A percentile compares a stretch with the other conserved stretches of the same genome.
Evolutionary conservation across 2,113 vertebrate genomes (phyloP).

Genomic region (Cathartes aura): DNA sequence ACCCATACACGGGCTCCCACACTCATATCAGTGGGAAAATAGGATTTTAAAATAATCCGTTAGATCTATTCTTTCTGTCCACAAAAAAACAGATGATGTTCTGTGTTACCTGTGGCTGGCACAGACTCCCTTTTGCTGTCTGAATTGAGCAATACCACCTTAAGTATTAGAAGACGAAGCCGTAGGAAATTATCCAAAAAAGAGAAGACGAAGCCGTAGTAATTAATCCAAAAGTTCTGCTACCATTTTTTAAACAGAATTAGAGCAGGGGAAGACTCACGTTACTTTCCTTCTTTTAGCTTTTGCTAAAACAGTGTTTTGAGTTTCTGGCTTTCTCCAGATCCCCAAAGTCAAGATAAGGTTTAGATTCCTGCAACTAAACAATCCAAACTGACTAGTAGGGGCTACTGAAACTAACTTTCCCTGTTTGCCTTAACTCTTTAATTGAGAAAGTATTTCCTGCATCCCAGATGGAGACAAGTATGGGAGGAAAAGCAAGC

Average conservation of each 20-base stretch:
- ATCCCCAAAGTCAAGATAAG: background rate
- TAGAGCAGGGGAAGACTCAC: background rate
- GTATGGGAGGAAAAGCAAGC: background rate
- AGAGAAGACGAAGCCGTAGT: background rate
- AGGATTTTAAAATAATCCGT: background rate
- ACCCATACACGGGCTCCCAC: background rate
- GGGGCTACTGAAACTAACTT: background rate
- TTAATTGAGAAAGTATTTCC: background rate
- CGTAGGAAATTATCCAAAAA: background rate
- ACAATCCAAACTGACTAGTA: background rate
- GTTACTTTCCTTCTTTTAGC: background rate
- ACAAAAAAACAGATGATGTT: background rate
- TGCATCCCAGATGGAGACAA: background rate
- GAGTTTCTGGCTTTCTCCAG: background rate
- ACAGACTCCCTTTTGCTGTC: background rate
- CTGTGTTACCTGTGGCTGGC: background rate
- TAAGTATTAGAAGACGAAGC: background rate
- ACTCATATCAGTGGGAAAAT: background rate
- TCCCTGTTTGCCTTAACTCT: background rate
- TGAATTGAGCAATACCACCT: background rate
- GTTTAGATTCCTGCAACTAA: background rate
- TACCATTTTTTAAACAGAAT: background rate
- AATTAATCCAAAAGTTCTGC: background rate
- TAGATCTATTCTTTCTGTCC: background rate
- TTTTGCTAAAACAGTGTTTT: background rate